phyloP scores from a whole-genome alignment of 2,888 invertebrate genomes.

The Phyllotreta cruciferae region DNA sequence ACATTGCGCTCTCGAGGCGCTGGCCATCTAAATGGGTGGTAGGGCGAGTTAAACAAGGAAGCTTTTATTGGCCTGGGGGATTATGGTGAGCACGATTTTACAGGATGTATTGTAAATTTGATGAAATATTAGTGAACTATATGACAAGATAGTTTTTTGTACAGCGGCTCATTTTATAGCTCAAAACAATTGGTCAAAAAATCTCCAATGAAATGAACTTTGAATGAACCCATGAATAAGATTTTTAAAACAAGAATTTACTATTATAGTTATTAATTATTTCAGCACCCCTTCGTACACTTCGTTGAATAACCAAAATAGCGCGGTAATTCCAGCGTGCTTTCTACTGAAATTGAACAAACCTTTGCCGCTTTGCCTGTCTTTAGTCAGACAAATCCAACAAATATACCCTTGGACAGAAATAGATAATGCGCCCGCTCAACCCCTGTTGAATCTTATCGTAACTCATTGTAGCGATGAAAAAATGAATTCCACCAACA shows the following conservation, averaged over 20 bases:
- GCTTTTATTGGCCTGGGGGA: too few species aligned
- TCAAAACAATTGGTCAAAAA: background rate
- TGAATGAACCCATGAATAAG: conserved; percentile 2
- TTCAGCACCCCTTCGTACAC: conserved; percentile 80
- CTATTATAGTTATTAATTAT: too few species aligned
- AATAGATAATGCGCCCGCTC: conserved; percentile 57
- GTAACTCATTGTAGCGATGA: conserved; percentile 80
- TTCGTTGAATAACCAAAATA: conserved; percentile 81
- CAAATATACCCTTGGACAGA: conserved; percentile 67
- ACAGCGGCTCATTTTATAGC: background rate
- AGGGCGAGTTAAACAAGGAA: too few species aligned
- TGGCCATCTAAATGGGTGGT: too few species aligned
- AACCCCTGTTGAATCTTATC: conserved; percentile 78
- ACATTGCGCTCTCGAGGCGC: too few species aligned
- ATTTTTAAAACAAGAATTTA: too few species aligned
- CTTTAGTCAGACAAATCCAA: conserved; percentile 73
- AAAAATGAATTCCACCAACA: conserved; percentile 74
- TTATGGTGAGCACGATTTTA: too few species aligned
- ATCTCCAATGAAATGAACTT: background rate
- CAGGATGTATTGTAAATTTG: too few species aligned
- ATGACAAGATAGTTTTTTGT: too few species aligned
- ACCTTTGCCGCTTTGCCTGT: conserved; percentile 84
- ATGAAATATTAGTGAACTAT: too few species aligned
- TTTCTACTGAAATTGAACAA: conserved; percentile 83
- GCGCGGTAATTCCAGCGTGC: conserved; percentile 88